phyloP scores from a whole-genome alignment of 92 coral and sea anemone genomes.

The Zoanthus gigantus region DNA sequence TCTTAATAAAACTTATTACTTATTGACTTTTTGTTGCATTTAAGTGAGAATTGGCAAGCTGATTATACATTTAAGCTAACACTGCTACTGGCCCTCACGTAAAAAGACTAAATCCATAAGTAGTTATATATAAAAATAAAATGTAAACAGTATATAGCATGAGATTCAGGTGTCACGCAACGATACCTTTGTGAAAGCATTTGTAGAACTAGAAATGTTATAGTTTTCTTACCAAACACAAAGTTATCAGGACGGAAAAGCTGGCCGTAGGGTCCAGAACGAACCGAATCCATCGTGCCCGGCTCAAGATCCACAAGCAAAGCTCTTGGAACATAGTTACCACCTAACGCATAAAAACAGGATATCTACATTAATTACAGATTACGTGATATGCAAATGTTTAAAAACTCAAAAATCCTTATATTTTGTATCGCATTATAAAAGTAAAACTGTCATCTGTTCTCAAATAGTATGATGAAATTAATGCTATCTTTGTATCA shows the following conservation, averaged over 20 bases:
- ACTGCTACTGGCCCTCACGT: not conserved
- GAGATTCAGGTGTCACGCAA: not conserved
- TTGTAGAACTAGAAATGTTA: not conserved
- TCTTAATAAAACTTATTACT: not conserved
- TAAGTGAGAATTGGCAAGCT: not conserved
- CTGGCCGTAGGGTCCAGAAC: slow-evolving; percentile 89
- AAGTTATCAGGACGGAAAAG: slow-evolving; percentile 92
- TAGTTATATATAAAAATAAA: not conserved
- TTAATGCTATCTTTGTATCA: not conserved
- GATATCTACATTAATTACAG: not conserved
- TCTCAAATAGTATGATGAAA: not conserved
- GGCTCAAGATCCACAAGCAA: slow-evolving; percentile 91
- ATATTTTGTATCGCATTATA: not conserved
- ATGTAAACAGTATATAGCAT: not conserved
- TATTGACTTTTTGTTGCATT: not conserved
- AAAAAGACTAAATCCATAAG: not conserved
- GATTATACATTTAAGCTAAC: too few species aligned
- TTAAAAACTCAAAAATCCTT: not conserved
- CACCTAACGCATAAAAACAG: slow-evolving; percentile 53
- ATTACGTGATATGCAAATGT: not conserved
- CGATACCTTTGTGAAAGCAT: not conserved
- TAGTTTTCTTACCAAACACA: slow-evolving; percentile 72
- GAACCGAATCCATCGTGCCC: slow-evolving; percentile 92
- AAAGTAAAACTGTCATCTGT: not conserved
- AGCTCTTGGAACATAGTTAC: slow-evolving; percentile 93